Percentiles rank a stretch among this genome's conserved stretches.
Conservation (phyloP, 1,140 invertebrate species). For the Phthorimaea operculella region DNA sequence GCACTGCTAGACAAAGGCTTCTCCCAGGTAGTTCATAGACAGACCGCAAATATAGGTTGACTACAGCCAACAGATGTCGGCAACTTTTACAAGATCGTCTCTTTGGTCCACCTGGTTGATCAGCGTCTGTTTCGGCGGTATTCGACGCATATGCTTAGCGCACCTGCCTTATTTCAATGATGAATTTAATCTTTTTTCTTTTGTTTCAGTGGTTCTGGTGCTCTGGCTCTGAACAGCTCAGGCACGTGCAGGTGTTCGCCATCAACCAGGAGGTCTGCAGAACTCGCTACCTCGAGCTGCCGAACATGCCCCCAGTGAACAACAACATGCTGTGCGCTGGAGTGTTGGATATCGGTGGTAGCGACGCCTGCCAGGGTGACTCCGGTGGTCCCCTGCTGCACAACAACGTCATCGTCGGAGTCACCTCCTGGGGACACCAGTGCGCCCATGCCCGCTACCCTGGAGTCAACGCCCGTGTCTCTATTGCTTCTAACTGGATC, state of each 20-base stretch:
- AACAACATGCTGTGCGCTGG: slow-evolving; percentile 43
- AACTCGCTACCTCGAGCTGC: slow-evolving; percentile 17
- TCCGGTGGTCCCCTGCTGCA: slow-evolving; percentile 72
- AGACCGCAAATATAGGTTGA: too few species aligned
- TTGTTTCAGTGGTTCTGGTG: not conserved
- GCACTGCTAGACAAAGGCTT: too few species aligned
- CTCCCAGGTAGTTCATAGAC: too few species aligned
- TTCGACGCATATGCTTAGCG: too few species aligned
- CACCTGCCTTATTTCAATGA: too few species aligned
- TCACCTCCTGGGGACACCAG: slow-evolving; percentile 67
- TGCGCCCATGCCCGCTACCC: slow-evolving; percentile 68
- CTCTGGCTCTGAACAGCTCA: slow-evolving; percentile 25
- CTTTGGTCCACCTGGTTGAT: too few species aligned
- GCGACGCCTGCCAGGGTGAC: slow-evolving; percentile 75
- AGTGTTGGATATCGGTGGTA: slow-evolving; percentile 26
- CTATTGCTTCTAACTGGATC: slow-evolving; percentile 51
- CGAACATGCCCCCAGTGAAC: slow-evolving; percentile 18
- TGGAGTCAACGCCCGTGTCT: slow-evolving; percentile 70
- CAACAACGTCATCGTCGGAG: slow-evolving; percentile 32
- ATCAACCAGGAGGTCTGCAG: slow-evolving; percentile 26
- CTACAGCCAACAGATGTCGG: too few species aligned
- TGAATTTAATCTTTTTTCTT: not conserved
- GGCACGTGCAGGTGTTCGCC: slow-evolving; percentile 25
- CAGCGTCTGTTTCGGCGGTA: too few species aligned
- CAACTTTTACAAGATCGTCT: too few species aligned